A percentile compares a stretch with the other conserved stretches of the same genome.
Conservation (phyloP, 1,140 invertebrate genomes). For the Drosophila kepulauana region DNA sequence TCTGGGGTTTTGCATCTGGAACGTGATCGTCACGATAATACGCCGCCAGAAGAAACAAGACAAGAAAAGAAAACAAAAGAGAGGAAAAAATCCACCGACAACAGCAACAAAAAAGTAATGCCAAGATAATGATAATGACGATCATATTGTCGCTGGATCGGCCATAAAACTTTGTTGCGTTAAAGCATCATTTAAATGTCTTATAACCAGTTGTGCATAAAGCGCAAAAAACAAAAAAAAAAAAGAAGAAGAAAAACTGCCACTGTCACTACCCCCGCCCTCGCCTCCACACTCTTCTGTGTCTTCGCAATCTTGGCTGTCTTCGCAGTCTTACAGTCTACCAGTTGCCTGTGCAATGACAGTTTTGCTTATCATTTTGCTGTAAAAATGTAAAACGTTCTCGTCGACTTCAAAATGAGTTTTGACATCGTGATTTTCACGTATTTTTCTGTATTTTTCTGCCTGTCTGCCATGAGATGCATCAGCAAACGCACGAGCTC, state of each 20-base stretch:
- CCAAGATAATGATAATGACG: conserved; percentile 47
- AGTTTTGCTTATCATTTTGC: conserved; percentile 80
- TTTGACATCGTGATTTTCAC: conserved; percentile 47
- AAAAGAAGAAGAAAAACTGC: no score
- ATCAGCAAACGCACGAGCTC: neutral
- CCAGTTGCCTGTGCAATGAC: conserved; percentile 56
- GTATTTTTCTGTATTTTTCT: conserved; percentile 20
- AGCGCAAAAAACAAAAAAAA: conserved; percentile 11
- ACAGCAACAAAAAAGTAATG: conserved; percentile 18
- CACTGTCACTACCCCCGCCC: no score
- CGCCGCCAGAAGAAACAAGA: conserved; percentile 18
- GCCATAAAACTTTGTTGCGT: conserved; percentile 24
- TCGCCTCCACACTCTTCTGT: neutral
- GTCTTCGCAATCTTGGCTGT: neutral
- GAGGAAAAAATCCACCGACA: neutral
- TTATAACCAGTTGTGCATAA: conserved; percentile 66
- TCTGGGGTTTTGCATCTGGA: conserved; percentile 36
- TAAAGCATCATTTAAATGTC: conserved; percentile 58
- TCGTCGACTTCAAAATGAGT: conserved; percentile 47
- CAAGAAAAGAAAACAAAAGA: conserved; percentile 33
- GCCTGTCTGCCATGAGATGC: conserved; percentile 26
- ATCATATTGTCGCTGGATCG: conserved; percentile 33
- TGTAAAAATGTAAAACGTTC: conserved; percentile 47
- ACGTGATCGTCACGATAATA: conserved; percentile 73
- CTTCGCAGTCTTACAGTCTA: conserved; percentile 18